Evolutionary conservation across 2,888 invertebrate species (phyloP), one percentile per base, ranked within the genome.

Genomic region (Campoletis raptor): DNA sequence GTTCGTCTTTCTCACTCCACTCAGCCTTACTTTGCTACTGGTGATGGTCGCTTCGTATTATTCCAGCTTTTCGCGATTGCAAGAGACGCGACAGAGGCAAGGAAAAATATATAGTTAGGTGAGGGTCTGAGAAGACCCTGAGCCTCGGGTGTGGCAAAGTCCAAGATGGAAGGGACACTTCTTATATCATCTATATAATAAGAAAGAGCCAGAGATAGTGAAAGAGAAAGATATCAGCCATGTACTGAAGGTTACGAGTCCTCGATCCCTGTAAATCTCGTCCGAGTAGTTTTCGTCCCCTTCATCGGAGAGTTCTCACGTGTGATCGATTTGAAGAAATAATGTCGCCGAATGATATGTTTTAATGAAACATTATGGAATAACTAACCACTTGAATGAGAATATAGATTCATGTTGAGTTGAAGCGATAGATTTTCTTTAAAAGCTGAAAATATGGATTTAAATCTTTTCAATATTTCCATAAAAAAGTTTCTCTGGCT

Each of bases 61-160:
- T 87, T 86, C 87, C 86, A 88, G 88, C 86, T 89, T 89, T 88
- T 87, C 87, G 81, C 86, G 84, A 87, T 87, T 82, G 76, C 80
- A 54, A 83, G 61, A 83, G 80, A 83, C 73, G 69, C 61, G 57
- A 52, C 37, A 30, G 57, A 57, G 72, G 24, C 70, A 66, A 66
- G 48, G 69, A 42, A 73, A 73, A 36, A 42, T 76, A 83, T 76
- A 83, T 77, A 77, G 69, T 61, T 69, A 61, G 52, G 74, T 73
- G 73, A 77, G 70, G 18, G 30, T 61, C 30, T 61, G 45, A 57
- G 66, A 76, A 83, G 52, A 70, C 79, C 79, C 85, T 81, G 81
- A 82, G 80, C 81, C 73, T 66, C 83, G 89, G 87, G 87, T 85
- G 87, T 88, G 86, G 86, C 86, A 83, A 78, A 83, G 73, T 81